Base-by-base conservation (phyloP, 1,140 invertebrate species). In the Zaprionus nigranus region DNA sequence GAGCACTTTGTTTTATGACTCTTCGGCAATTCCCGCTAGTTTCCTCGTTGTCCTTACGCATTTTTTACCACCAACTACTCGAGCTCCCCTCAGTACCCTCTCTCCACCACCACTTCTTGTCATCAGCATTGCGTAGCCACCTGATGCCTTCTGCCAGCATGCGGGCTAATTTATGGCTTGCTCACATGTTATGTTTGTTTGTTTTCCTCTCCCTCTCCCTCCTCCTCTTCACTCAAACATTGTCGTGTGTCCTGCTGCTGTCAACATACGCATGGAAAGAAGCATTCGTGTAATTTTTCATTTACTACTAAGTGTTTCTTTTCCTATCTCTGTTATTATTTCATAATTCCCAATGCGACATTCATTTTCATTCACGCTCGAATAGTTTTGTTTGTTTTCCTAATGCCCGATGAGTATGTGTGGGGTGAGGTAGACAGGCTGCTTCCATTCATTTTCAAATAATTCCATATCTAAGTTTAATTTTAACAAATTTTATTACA, bases 1-100 rank as follows among this genome's bases (percentile, higher is more conserved):
- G 84, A 87, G 84, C 84, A 87, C 84, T 87, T 87, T 87, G 75
- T 87, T 87, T 87, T 87, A 87, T 88, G 67, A 82, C 84, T 73
- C 82, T 74, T 66, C 84, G 80, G 78, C 84, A 87, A 78, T 54
- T 71, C 63, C 59, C 54, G 65, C 56, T 59, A 40, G 43, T 74
- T 53, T 24, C 43, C 24, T 2, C 6, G 13, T 26, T 46, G 51
- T 62, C 34, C 53, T 36, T 63, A 77, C 63, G 75, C 75, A 77
- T 73, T 73, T 73, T 73, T 74, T 74, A 60, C 58, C 51, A 66
- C 51, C 63, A 51, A 51, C 46, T 22, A 51, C 46, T 51, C 46
- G 46, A 5, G 40, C 40, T 51, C 46, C 46, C 46, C 46, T 51
- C 46, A 12, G 11, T 2, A 3, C 0, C 6, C 40, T n/a, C 2